Base-by-base conservation (phyloP, 2,113 vertebrate species). In the Isurus oxyrinchus region DNA sequence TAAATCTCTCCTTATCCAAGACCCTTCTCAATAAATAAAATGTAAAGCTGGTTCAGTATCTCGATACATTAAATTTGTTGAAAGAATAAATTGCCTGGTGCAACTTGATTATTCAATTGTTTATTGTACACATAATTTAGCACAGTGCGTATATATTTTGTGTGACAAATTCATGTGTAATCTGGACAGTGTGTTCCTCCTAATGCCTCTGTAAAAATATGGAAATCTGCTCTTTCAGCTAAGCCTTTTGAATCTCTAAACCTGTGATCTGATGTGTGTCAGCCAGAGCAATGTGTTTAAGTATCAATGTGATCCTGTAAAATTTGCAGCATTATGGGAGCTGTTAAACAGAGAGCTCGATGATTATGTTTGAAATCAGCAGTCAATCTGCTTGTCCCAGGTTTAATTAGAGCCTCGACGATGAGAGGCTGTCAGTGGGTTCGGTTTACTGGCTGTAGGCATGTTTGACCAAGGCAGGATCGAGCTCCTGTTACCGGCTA, bases 241-340 rank as follows among this genome's bases (percentile, higher is more conserved):
- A 67, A 95, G 94, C 40, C 44, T 67, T 81, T 95, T 95, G 40
- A 69, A 95, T 67, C 19, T 67, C 49, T 95, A 25, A 69, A 69
- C 57, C 40, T 95, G 94, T 53, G 63, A 95, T 95, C 44, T 25
- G 49, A 95, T 69, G 91, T 67, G 94, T 25, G 5, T 14, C 94
- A 11, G 40, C 23, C 63, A 49, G 94, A 95, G 25, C 44, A 11
- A 49, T 69, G 63, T 44, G 63, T 49, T 95, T 69, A 61, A 67
- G 53, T 69, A 40, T 27, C 61, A 67, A 31, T 40, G 23, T 35
- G 44, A 69, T 72, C 11, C 66, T 31, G 27, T 69, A 72, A 31
- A 72, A 69, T 49, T 55, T 8, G 27, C 94, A 55, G 63, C 44
- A 35, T 67, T 25, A 49, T 4, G 21, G 63, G n/a, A 94, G 63